These are phyloP conservation scores for Tetranychus cinnabarinus DNA, from an alignment of 1,140 invertebrate genomes.

Conservation along the genomic window DNA sequence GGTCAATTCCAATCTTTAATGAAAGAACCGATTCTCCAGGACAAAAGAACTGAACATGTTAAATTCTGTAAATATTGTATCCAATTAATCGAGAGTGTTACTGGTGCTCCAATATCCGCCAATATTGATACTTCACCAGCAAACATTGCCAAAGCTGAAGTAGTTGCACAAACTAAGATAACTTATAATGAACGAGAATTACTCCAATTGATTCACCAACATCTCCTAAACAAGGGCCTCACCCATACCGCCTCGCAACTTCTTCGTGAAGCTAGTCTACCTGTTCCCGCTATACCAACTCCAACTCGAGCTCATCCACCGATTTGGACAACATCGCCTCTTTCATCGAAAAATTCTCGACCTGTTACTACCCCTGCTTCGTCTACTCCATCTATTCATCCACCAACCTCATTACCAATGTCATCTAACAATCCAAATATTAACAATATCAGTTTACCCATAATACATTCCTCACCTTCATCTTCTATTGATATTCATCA, in stretches of 20 bases:
- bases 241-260: conserved; percentile 40
- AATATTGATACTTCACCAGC: conserved; percentile 50
- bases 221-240: conserved; percentile 47
- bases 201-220: conserved; percentile 69
- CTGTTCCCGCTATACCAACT: not conserved
- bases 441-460: not conserved
- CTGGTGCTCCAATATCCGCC: conserved; percentile 53
- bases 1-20: conserved; percentile 74
- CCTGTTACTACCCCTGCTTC: not conserved
- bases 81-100: conserved; percentile 67
- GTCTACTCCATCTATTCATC: not conserved
- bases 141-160: conserved; percentile 64
- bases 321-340: not conserved
- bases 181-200: conserved; percentile 78
- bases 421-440: too few species aligned
- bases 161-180: conserved; percentile 83
- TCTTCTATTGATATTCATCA: not conserved
- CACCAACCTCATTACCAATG: not conserved
- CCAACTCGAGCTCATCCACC: not conserved
- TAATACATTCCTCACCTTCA: not conserved
- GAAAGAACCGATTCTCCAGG: conserved; percentile 83
- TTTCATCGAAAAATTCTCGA: not conserved
- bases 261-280: conserved; percentile 45
- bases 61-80: conserved; percentile 85
- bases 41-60: conserved; percentile 80